Conservation (phyloP, 2,797 vertebrate species). For the Xerus rutilus region DNA sequence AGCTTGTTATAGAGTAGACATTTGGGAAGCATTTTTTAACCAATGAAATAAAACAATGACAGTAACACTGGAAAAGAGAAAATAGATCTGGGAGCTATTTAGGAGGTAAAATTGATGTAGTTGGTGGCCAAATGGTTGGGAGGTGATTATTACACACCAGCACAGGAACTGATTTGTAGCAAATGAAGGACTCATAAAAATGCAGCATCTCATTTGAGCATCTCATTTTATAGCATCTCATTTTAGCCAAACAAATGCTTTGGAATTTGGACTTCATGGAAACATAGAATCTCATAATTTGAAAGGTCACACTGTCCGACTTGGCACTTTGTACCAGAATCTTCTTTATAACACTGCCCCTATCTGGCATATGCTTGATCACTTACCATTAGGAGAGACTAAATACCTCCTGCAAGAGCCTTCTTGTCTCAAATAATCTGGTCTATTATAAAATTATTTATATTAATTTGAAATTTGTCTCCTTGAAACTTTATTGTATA, state of each 20-base stretch:
- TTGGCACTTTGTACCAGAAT: background rate
- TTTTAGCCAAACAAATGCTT: background rate
- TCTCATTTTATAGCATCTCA: background rate
- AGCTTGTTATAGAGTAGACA: background rate
- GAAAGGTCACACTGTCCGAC: background rate
- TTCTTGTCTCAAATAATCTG: background rate
- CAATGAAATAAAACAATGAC: background rate
- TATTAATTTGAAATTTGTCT: background rate
- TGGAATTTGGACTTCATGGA: conserved; percentile 31
- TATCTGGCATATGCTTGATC: background rate
- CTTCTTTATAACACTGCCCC: background rate
- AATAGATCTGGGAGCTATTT: background rate
- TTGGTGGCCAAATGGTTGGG: background rate
- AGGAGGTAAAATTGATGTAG: background rate
- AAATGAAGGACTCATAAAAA: conserved; percentile 14
- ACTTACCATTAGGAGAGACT: background rate
- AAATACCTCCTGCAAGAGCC: background rate
- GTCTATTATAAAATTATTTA: background rate
- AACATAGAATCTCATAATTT: background rate
- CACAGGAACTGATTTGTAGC: background rate
- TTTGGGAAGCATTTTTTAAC: background rate
- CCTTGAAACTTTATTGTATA: background rate
- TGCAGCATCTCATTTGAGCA: background rate
- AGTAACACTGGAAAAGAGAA: background rate
- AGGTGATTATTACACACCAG: background rate